Percentiles rank a stretch among this genome's conserved stretches.
Conservation (phyloP, 2,888 invertebrate species). For the Drosophila rellima region DNA sequence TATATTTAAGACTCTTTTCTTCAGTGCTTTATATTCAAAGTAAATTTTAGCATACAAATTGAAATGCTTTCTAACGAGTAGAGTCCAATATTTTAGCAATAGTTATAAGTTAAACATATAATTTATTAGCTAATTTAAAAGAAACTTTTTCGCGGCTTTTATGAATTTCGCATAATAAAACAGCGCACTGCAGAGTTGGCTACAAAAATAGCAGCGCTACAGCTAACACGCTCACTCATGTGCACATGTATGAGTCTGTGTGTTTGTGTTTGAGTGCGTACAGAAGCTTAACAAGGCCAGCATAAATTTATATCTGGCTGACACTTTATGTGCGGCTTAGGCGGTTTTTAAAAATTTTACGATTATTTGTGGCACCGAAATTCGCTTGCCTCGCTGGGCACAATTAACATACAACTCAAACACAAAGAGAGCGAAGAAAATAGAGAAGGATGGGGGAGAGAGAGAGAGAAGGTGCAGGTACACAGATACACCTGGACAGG, state of each 20-base stretch:
- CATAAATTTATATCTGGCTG: conserved; percentile 64
- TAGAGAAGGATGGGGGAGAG: neutral
- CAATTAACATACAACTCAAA: conserved; percentile 55
- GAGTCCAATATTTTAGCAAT: neutral
- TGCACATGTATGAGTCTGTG: neutral
- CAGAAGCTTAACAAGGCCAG: conserved; percentile 54
- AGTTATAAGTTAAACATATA: neutral
- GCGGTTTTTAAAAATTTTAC: conserved; percentile 54
- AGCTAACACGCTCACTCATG: conserved; percentile 10
- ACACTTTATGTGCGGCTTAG: conserved; percentile 66
- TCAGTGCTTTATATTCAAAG: neutral
- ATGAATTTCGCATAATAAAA: neutral
- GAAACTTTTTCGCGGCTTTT: neutral
- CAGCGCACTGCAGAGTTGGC: conserved; percentile 15
- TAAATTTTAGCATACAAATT: neutral
- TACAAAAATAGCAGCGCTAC: conserved; percentile 7
- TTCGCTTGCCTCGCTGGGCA: conserved; percentile 50
- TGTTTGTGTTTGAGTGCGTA: conserved; percentile 25
- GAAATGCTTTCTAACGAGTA: neutral
- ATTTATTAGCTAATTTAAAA: conserved; percentile 3
- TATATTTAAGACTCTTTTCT: neutral
- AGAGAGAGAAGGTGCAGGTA: neutral
- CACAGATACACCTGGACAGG: conserved; percentile 23
- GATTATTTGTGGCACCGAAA: conserved; percentile 50
- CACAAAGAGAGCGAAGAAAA: neutral